These are phyloP conservation scores for Eidolon helvum DNA, from an alignment of 2,113 vertebrate genomes.

Conservation along the genomic window DNA sequence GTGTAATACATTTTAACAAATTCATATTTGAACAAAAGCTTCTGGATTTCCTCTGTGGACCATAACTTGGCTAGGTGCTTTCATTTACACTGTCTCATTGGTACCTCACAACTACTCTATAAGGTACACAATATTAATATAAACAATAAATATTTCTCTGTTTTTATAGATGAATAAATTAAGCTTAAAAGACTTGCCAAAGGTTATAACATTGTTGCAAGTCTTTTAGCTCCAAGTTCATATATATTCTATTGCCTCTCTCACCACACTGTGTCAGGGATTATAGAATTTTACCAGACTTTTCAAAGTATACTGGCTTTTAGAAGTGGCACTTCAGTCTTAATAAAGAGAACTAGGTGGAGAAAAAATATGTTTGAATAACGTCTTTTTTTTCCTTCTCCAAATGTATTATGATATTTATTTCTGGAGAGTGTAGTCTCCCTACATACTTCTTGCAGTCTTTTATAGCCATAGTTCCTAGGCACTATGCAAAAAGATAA, in stretches of 20 bases:
- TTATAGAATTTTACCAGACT: not conserved
- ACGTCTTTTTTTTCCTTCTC: not conserved
- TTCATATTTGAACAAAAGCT: not conserved
- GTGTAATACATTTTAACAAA: not conserved
- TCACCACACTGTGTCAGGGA: not conserved
- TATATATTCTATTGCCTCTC: not conserved
- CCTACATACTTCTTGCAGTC: not conserved
- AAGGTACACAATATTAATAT: not conserved
- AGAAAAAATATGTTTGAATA: not conserved
- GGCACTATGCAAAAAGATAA: not conserved
- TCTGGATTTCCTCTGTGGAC: not conserved
- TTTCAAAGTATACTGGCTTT: not conserved
- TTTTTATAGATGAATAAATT: not conserved
- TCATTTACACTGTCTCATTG: not conserved
- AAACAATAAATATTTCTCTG: not conserved
- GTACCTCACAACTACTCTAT: not conserved
- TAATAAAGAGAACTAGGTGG: not conserved
- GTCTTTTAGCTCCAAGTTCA: not conserved
- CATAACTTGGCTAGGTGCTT: not conserved
- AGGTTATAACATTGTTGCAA: not conserved
- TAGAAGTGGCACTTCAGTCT: not conserved
- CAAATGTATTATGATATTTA: not conserved
- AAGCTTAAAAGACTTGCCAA: not conserved
- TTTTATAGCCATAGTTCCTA: not conserved
- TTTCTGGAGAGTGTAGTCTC: not conserved